These are phyloP conservation scores for Intellagama lesueurii DNA, from an alignment of 2,797 vertebrate genomes.

Conservation along the genomic window DNA sequence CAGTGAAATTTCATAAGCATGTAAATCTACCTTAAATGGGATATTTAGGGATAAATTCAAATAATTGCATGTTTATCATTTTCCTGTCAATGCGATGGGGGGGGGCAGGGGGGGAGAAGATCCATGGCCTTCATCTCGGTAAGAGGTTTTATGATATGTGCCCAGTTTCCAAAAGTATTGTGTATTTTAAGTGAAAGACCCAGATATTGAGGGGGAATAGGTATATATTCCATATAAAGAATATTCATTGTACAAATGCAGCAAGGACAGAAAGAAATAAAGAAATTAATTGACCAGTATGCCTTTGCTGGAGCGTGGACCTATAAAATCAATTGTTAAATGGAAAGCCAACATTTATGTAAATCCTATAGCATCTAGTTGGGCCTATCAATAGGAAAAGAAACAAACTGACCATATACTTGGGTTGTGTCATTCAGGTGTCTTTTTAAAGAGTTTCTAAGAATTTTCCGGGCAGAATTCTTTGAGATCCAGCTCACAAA, in stretches of 20 bases:
- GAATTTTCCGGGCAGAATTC: too few relatives aligned
- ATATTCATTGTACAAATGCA: background rate
- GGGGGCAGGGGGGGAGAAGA: conserved; percentile 40
- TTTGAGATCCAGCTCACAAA: too few relatives aligned
- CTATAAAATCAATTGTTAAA: too few relatives aligned
- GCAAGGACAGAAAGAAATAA: background rate
- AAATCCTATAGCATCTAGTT: too few relatives aligned
- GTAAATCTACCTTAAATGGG: conserved; percentile 67
- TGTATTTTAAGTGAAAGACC: background rate
- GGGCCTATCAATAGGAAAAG: too few relatives aligned
- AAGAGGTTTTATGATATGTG: conserved; percentile 45
- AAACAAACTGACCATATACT: too few relatives aligned
- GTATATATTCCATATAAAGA: background rate
- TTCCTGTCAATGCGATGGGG: conserved; percentile 62
- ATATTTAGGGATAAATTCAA: conserved; percentile 69
- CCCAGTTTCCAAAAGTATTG: conserved; percentile 1
- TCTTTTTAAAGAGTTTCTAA: too few relatives aligned
- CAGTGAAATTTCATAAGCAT: conserved; percentile 68
- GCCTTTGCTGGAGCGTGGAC: too few relatives aligned
- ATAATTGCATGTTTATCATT: conserved; percentile 72
- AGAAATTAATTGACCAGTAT: background rate
- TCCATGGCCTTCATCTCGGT: conserved; percentile 22
- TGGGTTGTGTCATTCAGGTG: too few relatives aligned
- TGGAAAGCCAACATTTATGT: too few relatives aligned
- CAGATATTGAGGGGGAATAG: background rate